phyloP scores from a whole-genome alignment of 2,888 invertebrate genomes.

The Cantharis flavilabris region DNA sequence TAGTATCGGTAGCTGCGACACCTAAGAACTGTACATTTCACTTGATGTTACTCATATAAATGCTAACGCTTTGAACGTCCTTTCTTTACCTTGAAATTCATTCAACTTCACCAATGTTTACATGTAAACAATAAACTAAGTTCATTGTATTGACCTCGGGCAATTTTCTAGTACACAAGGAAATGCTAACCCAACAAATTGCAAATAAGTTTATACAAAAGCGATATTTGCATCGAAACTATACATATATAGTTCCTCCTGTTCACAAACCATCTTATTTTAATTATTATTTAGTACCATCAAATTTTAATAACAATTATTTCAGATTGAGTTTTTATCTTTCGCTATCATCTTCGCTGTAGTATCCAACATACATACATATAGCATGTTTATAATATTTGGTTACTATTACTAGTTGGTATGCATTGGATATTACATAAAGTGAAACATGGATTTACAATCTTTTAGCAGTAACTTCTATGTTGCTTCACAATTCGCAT shows the following conservation, averaged over 20 bases:
- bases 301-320: background rate
- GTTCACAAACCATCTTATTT: background rate
- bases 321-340: background rate
- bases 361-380: background rate
- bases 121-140: slow-evolving; percentile 7
- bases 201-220: background rate
- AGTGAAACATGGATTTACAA: background rate
- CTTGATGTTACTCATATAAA: slow-evolving; percentile 39
- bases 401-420: background rate
- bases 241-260: background rate
- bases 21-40: slow-evolving; percentile 33
- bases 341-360: background rate
- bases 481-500: background rate
- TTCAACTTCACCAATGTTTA: slow-evolving; percentile 21
- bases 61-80: slow-evolving; percentile 21
- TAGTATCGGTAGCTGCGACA: slow-evolving; percentile 32
- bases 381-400: background rate
- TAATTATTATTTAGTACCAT: background rate
- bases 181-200: background rate
- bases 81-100: slow-evolving; percentile 21
- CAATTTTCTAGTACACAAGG: background rate
- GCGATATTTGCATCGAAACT: background rate
- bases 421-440: background rate
- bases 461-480: background rate
- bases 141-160: background rate